These are phyloP conservation scores for Alligator mississippiensis DNA, from an alignment of 2,113 vertebrate species.

Conservation along the genomic window DNA sequence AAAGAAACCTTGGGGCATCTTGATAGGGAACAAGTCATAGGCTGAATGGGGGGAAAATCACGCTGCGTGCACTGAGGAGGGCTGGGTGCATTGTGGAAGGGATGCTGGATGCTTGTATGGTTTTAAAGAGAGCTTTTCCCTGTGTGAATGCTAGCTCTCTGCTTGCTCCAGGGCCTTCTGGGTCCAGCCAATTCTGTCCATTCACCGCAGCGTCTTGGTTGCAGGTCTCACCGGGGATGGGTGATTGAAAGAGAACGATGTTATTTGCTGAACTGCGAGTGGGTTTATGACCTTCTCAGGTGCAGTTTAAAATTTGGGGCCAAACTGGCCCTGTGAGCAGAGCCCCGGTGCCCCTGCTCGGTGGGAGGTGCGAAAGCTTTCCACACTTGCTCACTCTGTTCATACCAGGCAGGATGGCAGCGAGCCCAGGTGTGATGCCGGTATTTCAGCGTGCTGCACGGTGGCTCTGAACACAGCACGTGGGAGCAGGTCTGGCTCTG, in stretches of 20 bases:
- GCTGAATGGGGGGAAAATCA: no score
- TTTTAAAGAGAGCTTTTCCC: no score
- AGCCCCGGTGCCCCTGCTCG: slow-evolving; percentile 39
- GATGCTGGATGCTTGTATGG: no score
- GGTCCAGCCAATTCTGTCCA: not conserved
- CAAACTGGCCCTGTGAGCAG: slow-evolving; percentile 33
- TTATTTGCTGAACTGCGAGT: slow-evolving; percentile 6
- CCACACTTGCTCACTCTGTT: not conserved
- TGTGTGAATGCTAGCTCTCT: not conserved
- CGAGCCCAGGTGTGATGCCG: not conserved
- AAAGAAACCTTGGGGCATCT: no score
- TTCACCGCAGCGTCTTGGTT: rapidly evolving
- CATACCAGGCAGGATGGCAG: rapidly evolving
- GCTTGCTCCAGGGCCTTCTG: not conserved
- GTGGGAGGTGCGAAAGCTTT: slow-evolving; percentile 8
- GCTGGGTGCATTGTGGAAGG: no score
- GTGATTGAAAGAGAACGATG: slow-evolving; percentile 12
- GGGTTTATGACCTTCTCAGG: slow-evolving; percentile 2
- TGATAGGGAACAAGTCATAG: no score
- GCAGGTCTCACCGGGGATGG: rapidly evolving
- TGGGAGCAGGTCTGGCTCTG: not conserved
- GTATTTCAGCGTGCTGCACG: not conserved
- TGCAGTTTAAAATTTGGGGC: slow-evolving; percentile 35
- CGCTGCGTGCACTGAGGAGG: no score
- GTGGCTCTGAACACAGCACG: not conserved